Conservation (phyloP, 2,888 invertebrate species). For the Morinoia aosen region DNA sequence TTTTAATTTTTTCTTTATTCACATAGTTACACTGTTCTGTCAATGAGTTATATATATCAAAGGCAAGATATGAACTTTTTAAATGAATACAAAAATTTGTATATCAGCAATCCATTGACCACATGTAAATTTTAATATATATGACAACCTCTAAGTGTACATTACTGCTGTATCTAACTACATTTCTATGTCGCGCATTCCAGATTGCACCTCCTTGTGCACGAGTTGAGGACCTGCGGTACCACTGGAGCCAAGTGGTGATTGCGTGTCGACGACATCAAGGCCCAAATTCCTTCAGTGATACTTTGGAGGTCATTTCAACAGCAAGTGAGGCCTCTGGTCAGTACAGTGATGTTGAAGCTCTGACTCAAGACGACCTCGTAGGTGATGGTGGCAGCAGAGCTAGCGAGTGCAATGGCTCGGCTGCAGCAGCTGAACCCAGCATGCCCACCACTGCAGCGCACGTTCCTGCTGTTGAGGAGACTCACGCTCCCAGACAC, state of each 20-base stretch:
- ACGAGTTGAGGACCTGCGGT: conserved; percentile 63
- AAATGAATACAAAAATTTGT: background rate
- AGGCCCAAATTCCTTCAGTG: conserved; percentile 42
- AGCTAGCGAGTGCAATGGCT: conserved; percentile 13
- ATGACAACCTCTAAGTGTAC: background rate
- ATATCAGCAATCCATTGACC: background rate
- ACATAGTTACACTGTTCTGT: no score
- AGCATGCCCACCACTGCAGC: conserved; percentile 46
- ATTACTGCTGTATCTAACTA: background rate
- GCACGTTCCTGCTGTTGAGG: conserved; percentile 62
- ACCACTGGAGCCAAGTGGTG: conserved; percentile 65
- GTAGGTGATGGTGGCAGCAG: background rate
- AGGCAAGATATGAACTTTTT: no score
- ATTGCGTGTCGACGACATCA: conserved; percentile 60
- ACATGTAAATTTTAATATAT: background rate
- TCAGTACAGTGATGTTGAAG: background rate
- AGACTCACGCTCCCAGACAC: conserved; percentile 65
- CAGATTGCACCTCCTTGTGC: conserved; percentile 66
- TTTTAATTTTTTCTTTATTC: no score
- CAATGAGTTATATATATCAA: no score
- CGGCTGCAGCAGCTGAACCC: background rate
- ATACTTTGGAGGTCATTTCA: conserved; percentile 9
- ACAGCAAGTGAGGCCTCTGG: background rate
- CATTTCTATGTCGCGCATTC: background rate
- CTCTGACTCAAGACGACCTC: background rate